Evolutionary conservation across 92 coral and sea anemone species (phyloP), one percentile per base, ranked within the genome.

Genomic region (Epizoanthus illoricatus): DNA sequence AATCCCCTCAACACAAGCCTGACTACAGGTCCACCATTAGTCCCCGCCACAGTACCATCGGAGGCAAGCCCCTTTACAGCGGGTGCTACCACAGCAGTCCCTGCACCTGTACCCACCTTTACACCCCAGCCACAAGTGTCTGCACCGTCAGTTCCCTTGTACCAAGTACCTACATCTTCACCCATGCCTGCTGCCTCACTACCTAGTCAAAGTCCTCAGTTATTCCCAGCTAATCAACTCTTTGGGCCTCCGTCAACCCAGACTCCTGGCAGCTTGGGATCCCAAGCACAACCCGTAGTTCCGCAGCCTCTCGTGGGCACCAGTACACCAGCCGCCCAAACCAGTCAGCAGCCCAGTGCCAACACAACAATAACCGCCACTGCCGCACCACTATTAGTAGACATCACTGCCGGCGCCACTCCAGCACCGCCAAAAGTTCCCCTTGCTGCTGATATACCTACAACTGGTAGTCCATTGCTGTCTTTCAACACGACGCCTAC

Each of bases 371-470:
- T 96, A 52, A 93, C 93, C 10, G 97, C 99, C 11, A 97, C 89
- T 4, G 93, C 99, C 57, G 13, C 97, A 8, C 99, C 98, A 0
- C 86, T 97, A 52, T 76, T 89, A 55, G 90, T 89, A 0, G 99
- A 97, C 74, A 97, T 97, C 68, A 97, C 99, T 0, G 98, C 93
- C 5, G 99, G 99, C 1, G 99, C 99, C 21, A 91, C 90, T 8
- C 99, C 96, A 5, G 87, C 98, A 17, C 90, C 97, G 0, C 24
- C 55, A 28, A 69, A 69, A n/a, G 61, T 58, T 45, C 21, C 72
- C 69, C 13, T 78, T 19, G 71, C 39, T 43, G 4, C 40, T 10
- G 71, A 78, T 21, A 19, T 43, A 16, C 39, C 82, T 24, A 1
- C 82, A 45, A 23, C 71, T 12, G 45, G 40, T 47, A 66, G 71